These are phyloP conservation scores for Anorthoa munda DNA, from an alignment of 2,888 invertebrate genomes.

Conservation along the genomic window DNA sequence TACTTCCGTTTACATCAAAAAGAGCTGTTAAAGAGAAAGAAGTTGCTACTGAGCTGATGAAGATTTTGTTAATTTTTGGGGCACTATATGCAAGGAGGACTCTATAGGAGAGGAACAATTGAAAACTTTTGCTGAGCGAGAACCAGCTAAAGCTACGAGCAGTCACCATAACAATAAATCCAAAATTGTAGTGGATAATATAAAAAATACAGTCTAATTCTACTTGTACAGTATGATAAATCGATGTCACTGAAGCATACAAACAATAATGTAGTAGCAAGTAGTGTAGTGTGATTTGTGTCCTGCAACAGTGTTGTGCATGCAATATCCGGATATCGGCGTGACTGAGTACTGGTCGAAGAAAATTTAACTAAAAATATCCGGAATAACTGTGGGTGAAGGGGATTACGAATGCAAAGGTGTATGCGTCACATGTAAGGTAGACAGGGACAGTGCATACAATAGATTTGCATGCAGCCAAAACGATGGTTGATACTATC, in stretches of 20 bases:
- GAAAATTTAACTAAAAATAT: too few relatives aligned
- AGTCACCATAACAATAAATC: neutral
- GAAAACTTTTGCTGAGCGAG: neutral
- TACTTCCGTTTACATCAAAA: slow-evolving; percentile 15
- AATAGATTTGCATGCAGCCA: neutral
- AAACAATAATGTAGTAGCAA: too few relatives aligned
- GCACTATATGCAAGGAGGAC: too few relatives aligned
- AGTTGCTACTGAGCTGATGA: slow-evolving; percentile 10
- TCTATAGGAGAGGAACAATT: slow-evolving; percentile 2
- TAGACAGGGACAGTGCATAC: neutral
- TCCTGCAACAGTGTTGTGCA: neutral
- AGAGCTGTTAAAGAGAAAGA: neutral
- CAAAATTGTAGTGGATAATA: neutral
- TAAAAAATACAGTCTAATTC: neutral
- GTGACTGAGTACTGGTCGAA: too few relatives aligned
- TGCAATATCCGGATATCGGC: neutral
- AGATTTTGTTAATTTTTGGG: slow-evolving; percentile 15
- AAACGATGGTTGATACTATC: neutral
- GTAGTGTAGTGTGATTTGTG: too few relatives aligned
- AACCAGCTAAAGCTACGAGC: neutral
- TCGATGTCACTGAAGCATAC: neutral
- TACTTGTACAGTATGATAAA: neutral
- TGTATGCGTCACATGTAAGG: neutral
- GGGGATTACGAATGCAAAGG: neutral
- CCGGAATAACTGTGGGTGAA: neutral